Conservation (phyloP, 2,797 vertebrate species). For the Fistularia commersonii region DNA sequence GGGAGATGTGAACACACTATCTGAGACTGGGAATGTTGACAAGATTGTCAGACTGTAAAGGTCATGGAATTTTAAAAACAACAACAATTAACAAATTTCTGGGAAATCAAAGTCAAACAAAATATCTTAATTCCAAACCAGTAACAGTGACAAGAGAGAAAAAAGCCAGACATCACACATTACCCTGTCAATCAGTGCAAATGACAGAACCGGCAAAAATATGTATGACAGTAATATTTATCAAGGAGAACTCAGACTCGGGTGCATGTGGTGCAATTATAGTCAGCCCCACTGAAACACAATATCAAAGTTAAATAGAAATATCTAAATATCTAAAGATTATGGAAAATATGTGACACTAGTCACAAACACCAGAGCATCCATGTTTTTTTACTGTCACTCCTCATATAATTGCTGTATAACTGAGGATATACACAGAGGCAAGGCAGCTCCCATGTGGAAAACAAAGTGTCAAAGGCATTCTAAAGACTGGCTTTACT, state of each 20-base stretch:
- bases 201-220: slow-evolving; percentile 55
- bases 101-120: slow-evolving; percentile 64
- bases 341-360: not conserved
- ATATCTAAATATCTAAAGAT: not conserved
- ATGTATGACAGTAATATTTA: slow-evolving; percentile 44
- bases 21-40: slow-evolving; percentile 29
- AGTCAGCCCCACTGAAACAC: too few relatives aligned
- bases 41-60: slow-evolving; percentile 47
- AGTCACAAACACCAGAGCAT: slow-evolving; percentile 1
- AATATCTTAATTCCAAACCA: slow-evolving; percentile 68
- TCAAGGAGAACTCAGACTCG: slow-evolving; percentile 16
- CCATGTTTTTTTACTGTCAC: slow-evolving; percentile 14
- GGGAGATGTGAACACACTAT: slow-evolving; percentile 21
- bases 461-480: slow-evolving; percentile 17
- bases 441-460: slow-evolving; percentile 12
- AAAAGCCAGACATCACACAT: slow-evolving; percentile 73
- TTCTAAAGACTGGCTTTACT: slow-evolving; percentile 15
- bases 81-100: slow-evolving; percentile 17
- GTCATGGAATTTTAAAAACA: slow-evolving; percentile 39
- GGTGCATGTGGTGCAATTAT: not conserved
- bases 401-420: too few relatives aligned
- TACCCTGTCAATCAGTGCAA: slow-evolving; percentile 75
- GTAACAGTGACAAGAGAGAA: slow-evolving; percentile 64
- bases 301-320: too few relatives aligned
- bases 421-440: slow-evolving; percentile 1